These are phyloP conservation scores for Epicampocera succincta DNA, from an alignment of 2,888 invertebrate species.

Conservation along the genomic window DNA sequence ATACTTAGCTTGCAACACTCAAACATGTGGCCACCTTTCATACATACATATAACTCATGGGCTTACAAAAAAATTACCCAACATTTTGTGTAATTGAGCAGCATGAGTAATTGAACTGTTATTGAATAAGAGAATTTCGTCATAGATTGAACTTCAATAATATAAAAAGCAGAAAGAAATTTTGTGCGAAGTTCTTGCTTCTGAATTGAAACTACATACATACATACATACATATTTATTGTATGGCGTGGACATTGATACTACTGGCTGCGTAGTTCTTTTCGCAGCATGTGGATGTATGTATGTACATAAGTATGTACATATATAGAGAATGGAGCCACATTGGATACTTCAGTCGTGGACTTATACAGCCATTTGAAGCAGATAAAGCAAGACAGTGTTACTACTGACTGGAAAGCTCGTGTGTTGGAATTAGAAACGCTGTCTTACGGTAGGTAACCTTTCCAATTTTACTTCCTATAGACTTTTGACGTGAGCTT, in stretches of 20 bases:
- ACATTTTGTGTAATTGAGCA: constrained; percentile 24
- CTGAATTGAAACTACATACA: not conserved
- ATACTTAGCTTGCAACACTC: not conserved
- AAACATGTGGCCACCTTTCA: constrained; percentile 8
- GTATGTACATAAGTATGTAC: not conserved
- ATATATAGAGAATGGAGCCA: not conserved
- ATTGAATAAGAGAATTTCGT: constrained; percentile 26
- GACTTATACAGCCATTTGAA: too few relatives aligned
- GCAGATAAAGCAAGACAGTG: too few relatives aligned
- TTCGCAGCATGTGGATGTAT: not conserved
- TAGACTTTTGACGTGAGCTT: too few relatives aligned
- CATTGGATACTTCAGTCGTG: too few relatives aligned
- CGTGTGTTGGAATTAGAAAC: too few relatives aligned
- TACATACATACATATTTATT: not conserved
- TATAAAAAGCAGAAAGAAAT: too few relatives aligned
- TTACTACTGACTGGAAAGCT: too few relatives aligned
- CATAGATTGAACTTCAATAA: constrained; percentile 19
- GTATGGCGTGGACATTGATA: too few relatives aligned
- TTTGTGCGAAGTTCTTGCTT: not conserved
- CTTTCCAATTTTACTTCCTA: too few relatives aligned
- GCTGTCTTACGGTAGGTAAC: too few relatives aligned
- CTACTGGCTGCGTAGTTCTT: too few relatives aligned
- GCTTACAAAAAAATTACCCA: constrained; percentile 1
- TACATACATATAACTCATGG: constrained; percentile 30
- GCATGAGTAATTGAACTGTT: constrained; percentile 17